Base-by-base conservation (phyloP, 2,888 invertebrate genomes). In the Pherbina coryleti region DNA sequence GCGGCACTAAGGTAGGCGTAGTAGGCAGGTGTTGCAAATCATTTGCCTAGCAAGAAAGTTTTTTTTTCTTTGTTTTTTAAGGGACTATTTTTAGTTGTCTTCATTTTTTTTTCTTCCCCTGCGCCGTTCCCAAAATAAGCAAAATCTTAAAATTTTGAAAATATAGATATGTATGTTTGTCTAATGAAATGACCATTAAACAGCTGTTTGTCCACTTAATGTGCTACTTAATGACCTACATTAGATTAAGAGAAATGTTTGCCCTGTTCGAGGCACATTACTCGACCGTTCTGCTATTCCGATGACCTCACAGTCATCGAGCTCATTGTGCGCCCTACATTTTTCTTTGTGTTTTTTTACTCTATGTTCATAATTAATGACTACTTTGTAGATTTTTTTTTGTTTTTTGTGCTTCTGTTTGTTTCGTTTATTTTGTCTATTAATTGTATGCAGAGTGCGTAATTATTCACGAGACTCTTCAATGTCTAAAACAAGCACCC, bases 201-300 rank as follows among this genome's bases (percentile, higher is more conserved):
- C 75, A 84, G 86, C 86, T 87, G 86, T 86, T 86, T 86, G 85
- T 85, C 85, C 87, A 85, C 85, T 86, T 86, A 87, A 86, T 86
- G 86, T 86, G 44, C 25, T 22, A 55, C 55, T 67, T 66, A 75
- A 75, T 75, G 53, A 34, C 55, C 34, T 75, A 55, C 66, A 67
- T 75, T 75, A 66, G 53, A 44, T 44, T 44, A 44, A 44, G 14
- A 66, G 14, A 44, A 75, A 31, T 73, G 73, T 22, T 5, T 53
- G 22, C 55, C n/a, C 22, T 49, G 28, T 8, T 44, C 25, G 62
- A 17, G 17, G 22, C 34, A 44, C 37, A 22, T 34, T 19, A 37
- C 2, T 3, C 55, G 17, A 37, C 9, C 22, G 55, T 34, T 17
- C 37, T 17, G 25, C 57, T 9, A 44, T 60, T 34, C 44, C 14